Evolutionary conservation across 1,140 invertebrate species (phyloP).

Genomic region (Drosophila repleta): DNA sequence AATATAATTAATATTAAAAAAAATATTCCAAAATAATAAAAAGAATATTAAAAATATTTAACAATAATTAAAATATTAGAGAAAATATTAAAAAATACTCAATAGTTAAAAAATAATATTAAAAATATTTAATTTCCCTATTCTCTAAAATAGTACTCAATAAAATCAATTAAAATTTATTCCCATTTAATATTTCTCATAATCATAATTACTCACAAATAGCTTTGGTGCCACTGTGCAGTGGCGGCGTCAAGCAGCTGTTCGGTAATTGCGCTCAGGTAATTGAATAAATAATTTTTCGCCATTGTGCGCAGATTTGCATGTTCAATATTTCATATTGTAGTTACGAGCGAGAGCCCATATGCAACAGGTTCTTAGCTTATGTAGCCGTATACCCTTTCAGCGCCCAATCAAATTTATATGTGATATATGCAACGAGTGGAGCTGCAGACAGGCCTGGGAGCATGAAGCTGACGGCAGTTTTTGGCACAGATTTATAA

Average conservation of each 20-base stretch:
- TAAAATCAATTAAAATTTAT: no score
- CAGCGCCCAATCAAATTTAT: neutral
- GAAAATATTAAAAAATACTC: no score
- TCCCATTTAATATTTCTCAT: no score
- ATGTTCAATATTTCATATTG: slow-evolving; percentile 26
- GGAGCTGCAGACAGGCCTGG: neutral
- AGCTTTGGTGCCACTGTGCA: neutral
- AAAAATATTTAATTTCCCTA: no score
- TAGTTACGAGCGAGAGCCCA: neutral
- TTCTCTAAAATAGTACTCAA: no score
- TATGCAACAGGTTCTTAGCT: slow-evolving; percentile 10
- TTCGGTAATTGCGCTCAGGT: slow-evolving; percentile 7
- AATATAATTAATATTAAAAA: no score
- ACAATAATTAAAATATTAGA: no score
- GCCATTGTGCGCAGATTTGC: slow-evolving; percentile 24
- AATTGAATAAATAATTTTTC: slow-evolving; percentile 27
- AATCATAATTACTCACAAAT: neutral
- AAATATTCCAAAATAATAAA: no score
- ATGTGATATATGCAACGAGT: neutral
- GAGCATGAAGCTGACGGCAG: neutral
- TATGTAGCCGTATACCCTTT: slow-evolving; percentile 8
- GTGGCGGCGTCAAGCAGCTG: slow-evolving; percentile 1
- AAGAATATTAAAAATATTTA: no score
- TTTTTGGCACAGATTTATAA: no score
- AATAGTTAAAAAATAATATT: no score